Conservation (phyloP, 2,113 vertebrate genomes). For the Notechis scutatus region DNA sequence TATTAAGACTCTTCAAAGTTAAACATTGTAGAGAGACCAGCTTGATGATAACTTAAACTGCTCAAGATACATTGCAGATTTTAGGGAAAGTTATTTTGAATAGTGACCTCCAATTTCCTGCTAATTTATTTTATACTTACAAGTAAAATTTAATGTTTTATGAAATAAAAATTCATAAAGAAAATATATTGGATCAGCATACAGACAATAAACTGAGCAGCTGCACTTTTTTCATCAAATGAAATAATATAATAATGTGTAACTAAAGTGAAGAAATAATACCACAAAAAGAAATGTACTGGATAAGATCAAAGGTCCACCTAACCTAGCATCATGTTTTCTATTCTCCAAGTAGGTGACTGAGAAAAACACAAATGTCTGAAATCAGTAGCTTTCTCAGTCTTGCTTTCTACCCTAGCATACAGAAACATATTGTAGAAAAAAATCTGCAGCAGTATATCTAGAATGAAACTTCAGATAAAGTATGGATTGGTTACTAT, state of each 20-base stretch:
- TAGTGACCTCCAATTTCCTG: slow-evolving; percentile 25
- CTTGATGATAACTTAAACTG: slow-evolving; percentile 43
- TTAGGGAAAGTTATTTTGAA: slow-evolving; percentile 41
- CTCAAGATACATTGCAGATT: slow-evolving; percentile 22
- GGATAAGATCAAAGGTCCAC: not conserved
- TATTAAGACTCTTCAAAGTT: slow-evolving; percentile 4
- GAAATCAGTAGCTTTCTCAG: not conserved
- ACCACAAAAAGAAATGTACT: not conserved
- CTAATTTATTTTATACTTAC: slow-evolving; percentile 41
- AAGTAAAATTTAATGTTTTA: slow-evolving; percentile 40
- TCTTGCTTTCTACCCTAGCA: not conserved
- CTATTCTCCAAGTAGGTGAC: not conserved
- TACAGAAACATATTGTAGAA: not conserved
- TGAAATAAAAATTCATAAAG: slow-evolving; percentile 38
- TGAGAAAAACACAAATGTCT: not conserved
- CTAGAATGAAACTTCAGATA: not conserved
- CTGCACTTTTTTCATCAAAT: slow-evolving; percentile 42
- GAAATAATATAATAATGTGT: slow-evolving; percentile 39
- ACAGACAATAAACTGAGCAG: slow-evolving; percentile 17
- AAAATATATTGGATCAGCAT: slow-evolving; percentile 10
- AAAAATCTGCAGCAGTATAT: not conserved
- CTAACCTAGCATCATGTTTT: not conserved
- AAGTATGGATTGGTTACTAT: not conserved
- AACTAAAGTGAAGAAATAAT: slow-evolving; percentile 40
- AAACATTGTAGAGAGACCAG: slow-evolving; percentile 27